Evolutionary conservation across 2,888 invertebrate genomes (phyloP).

Genomic region (Ctenicera cuprea): DNA sequence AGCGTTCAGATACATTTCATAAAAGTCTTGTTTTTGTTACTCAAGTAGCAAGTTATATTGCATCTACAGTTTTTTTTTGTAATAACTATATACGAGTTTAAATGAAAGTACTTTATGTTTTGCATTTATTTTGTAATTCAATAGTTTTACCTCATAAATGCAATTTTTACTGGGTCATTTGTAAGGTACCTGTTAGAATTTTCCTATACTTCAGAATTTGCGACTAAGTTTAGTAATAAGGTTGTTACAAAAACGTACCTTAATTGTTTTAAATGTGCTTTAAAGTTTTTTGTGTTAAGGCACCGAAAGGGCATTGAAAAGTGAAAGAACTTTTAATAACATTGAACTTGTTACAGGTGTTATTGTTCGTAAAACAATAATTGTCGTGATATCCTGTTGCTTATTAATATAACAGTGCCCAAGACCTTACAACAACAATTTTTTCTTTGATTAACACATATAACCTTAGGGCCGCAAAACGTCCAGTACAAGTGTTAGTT

Average conservation of each 20-base stretch:
- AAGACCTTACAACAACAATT: no score
- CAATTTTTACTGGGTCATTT: background rate
- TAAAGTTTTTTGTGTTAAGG: no score
- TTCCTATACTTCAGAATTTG: no score
- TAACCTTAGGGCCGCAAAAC: no score
- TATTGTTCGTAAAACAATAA: background rate
- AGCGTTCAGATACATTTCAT: conserved; percentile 29
- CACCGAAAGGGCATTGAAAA: background rate
- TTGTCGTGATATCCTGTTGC: background rate
- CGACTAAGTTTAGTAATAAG: no score
- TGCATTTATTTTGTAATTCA: background rate
- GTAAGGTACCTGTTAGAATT: no score
- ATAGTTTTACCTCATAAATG: background rate
- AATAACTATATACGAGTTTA: background rate
- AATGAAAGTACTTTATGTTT: background rate
- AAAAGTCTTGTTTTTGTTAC: conserved; percentile 25
- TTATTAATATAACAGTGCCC: no score
- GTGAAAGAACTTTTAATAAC: conserved; percentile 7
- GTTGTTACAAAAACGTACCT: no score
- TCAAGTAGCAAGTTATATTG: conserved; percentile 8
- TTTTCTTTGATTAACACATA: no score
- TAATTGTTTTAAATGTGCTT: no score
- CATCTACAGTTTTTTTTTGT: background rate
- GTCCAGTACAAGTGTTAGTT: no score
- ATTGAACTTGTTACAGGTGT: conserved; percentile 14